These are phyloP conservation scores for Zosterops lateralis DNA, from an alignment of 2,113 vertebrate species.

Conservation along the genomic window DNA sequence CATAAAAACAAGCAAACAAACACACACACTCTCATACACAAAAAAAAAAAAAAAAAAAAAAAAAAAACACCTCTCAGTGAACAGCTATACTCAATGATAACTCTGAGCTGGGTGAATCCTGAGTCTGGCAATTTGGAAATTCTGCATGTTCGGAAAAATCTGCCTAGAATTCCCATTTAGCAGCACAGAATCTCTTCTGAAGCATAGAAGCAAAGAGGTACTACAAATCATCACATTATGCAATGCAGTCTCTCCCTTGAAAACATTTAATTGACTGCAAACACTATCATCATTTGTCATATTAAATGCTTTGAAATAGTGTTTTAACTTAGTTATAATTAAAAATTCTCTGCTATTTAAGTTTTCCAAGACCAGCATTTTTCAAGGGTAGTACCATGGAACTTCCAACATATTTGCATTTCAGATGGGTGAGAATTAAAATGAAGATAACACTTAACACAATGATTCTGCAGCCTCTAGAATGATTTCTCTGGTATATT, in stretches of 20 bases:
- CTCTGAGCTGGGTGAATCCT: not conserved
- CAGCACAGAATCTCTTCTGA: not conserved
- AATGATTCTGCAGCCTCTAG: not conserved
- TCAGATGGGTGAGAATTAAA: not conserved
- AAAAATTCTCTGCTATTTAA: not conserved
- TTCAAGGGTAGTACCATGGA: not conserved
- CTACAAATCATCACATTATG: not conserved
- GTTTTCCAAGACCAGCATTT: not conserved
- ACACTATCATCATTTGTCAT: not conserved
- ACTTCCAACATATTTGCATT: not conserved
- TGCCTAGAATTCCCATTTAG: not conserved
- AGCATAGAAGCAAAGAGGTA: not conserved
- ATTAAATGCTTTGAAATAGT: not conserved
- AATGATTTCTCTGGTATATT: not conserved
- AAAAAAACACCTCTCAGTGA: not conserved
- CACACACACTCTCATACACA: too few relatives aligned
- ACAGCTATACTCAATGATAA: not conserved
- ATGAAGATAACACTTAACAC: not conserved
- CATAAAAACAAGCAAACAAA: too few relatives aligned
- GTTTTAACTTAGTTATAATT: not conserved
- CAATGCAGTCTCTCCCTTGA: not conserved
- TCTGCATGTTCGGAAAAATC: not conserved
- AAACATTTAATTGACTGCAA: not conserved
- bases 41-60: not conserved
- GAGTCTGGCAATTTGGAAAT: not conserved